These are phyloP conservation scores for Bubalus kerabau DNA, from an alignment of 2,113 vertebrate species.

Conservation along the genomic window DNA sequence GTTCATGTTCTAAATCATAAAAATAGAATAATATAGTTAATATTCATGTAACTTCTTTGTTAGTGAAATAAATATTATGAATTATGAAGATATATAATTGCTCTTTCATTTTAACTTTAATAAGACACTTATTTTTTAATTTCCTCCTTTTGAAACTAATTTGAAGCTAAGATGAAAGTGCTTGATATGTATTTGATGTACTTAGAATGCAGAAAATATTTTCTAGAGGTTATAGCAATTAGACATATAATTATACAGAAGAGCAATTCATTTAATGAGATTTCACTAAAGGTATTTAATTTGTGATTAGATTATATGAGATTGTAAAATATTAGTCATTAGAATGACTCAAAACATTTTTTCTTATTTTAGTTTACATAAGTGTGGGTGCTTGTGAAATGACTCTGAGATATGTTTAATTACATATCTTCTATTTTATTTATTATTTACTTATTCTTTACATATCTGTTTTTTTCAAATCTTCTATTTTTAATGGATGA, in stretches of 20 bases:
- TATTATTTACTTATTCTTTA: background rate
- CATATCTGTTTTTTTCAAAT: background rate
- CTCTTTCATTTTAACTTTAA: constrained; percentile 21
- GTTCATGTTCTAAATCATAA: background rate
- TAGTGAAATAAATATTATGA: background rate
- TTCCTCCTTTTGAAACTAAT: background rate
- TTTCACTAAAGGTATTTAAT: constrained; percentile 16
- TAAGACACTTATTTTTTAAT: background rate
- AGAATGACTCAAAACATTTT: background rate
- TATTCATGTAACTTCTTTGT: background rate
- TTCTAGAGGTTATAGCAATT: constrained; percentile 37
- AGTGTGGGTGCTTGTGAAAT: background rate
- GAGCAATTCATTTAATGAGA: constrained; percentile 42
- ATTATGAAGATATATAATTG: background rate
- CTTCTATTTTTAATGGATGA: background rate
- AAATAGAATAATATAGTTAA: background rate
- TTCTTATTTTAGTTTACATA: background rate
- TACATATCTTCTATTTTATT: background rate
- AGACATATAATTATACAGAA: constrained; percentile 35
- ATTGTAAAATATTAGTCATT: constrained; percentile 23
- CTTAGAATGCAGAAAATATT: constrained; percentile 42
- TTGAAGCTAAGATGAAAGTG: background rate
- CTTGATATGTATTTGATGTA: constrained; percentile 15
- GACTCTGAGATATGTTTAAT: background rate
- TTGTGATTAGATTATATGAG: constrained; percentile 41